These are phyloP conservation scores for Tetraneura akinire DNA, from an alignment of 1,140 invertebrate species.

Conservation along the genomic window DNA sequence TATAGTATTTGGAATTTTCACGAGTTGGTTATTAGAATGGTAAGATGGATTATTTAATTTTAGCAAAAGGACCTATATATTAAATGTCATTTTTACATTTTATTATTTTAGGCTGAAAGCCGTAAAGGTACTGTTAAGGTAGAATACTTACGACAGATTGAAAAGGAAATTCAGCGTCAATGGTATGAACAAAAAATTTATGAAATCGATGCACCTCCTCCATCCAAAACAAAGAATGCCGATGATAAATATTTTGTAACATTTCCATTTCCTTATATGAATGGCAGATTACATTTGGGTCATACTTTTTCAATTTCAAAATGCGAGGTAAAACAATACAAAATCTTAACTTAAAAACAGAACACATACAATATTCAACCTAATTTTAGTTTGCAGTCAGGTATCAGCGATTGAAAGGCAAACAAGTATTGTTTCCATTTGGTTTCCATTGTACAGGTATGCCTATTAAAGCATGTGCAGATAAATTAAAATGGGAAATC, in stretches of 20 bases:
- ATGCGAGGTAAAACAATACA: conserved; percentile 71
- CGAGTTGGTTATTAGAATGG: too few relatives aligned
- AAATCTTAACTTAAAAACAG: conserved; percentile 41
- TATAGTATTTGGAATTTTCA: too few relatives aligned
- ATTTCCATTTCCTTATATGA: conserved; percentile 99
- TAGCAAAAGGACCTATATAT: too few relatives aligned
- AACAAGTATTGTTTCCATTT: conserved; percentile 93
- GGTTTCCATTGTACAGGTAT: conserved; percentile 98
- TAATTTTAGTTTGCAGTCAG: conserved; percentile 81
- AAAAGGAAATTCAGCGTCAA: conserved; percentile 77
- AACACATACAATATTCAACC: conserved; percentile 35
- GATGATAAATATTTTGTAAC: conserved; percentile 90
- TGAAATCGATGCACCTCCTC: conserved; percentile 74
- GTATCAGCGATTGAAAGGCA: conserved; percentile 88
- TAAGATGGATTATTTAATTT: too few relatives aligned
- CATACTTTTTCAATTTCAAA: conserved; percentile 98
- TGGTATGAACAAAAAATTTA: conserved; percentile 81
- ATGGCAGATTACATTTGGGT: conserved; percentile 95
- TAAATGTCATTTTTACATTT: neutral
- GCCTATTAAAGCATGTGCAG: conserved; percentile 96
- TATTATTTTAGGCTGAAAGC: conserved; percentile 19
- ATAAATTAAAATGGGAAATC: conserved; percentile 95
- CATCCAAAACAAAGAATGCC: conserved; percentile 60
- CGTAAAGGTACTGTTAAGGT: conserved; percentile 92
- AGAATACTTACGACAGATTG: conserved; percentile 84